Evolutionary conservation across 2,888 invertebrate genomes (phyloP).

Genomic region (Sthenelais limicola): DNA sequence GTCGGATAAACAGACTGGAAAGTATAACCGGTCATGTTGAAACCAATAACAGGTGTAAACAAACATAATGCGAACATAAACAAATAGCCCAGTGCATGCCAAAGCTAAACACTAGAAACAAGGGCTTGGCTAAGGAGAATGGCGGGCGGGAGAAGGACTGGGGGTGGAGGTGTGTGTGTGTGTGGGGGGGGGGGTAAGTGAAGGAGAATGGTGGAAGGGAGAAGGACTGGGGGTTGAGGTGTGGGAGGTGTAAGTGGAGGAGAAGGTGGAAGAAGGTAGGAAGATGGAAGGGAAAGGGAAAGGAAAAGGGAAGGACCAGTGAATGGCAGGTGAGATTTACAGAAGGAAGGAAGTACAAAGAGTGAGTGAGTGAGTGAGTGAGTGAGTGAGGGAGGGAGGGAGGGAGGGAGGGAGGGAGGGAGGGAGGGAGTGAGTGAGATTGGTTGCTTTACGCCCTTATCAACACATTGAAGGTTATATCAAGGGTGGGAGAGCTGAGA

Average conservation of each 20-base stretch:
- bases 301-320: neutral
- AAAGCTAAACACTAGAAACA: slow-evolving; percentile 8
- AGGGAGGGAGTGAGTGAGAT: too few species aligned
- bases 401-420: neutral
- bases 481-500: too few species aligned
- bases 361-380: neutral
- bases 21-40: slow-evolving; percentile 16
- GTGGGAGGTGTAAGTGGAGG: neutral
- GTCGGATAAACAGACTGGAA: slow-evolving; percentile 14
- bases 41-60: slow-evolving; percentile 35
- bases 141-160: neutral
- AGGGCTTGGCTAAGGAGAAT: neutral
- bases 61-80: slow-evolving; percentile 36
- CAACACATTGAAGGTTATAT: too few species aligned
- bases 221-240: too few species aligned
- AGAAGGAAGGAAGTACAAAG: neutral
- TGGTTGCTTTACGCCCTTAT: too few species aligned
- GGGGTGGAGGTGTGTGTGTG: neutral
- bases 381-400: neutral
- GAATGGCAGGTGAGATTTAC: neutral
- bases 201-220: neutral
- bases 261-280: neutral
- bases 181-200: neutral
- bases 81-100: slow-evolving; percentile 5
- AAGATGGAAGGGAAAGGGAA: slow-evolving; percentile 6